Evolutionary conservation across 2,888 invertebrate species (phyloP), one percentile per base, ranked within the genome.

Genomic region (Heliconius cydno): DNA sequence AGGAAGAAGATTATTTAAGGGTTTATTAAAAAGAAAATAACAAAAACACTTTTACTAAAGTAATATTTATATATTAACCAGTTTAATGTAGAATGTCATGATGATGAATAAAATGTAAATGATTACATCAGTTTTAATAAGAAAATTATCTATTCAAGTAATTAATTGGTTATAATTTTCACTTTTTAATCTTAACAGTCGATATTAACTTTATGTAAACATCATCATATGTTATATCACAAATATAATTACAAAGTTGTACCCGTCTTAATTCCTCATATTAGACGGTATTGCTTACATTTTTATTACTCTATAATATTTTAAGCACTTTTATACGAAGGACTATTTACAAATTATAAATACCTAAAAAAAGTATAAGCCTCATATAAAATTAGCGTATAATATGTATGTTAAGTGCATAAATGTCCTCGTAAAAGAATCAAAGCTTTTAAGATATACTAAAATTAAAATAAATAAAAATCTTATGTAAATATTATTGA

Each of bases 101-200:
- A 68, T 67, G 34, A n/a, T 68, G 67, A 68, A 68, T 38, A 68
- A 38, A 68, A 68, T 68, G 67, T 68, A n/a, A 68, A 68, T 68
- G 34, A 68, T 38, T 68, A 68, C 67, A 68, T 22, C n/a, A 68
- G 67, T 68, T 68, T 68, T 68, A 68, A 38, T 22, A 34, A 67
- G 12, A 34, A n/a, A 9, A 12, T n/a, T 38, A 25, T 68, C 38
- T 38, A 22, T 38, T 1, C n/a, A 68, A 68, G 38, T 12, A 38
- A 68, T 68, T 22, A 34, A 68, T 68, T 12, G 12, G 22, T 34
- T 67, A 7, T 30, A 34, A 34, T 22, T 41, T 41, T 41, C 12
- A 41, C 41, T 30, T 30, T 65, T 15, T 30, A 65, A 13, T 66
- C 15, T 30, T 19, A n/a, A 3, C 41, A 25, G 68, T 38, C 9